Percentiles rank a stretch among this genome's conserved stretches.
Conservation (phyloP, 2,797 vertebrate genomes). For the Nannoperca obscura region DNA sequence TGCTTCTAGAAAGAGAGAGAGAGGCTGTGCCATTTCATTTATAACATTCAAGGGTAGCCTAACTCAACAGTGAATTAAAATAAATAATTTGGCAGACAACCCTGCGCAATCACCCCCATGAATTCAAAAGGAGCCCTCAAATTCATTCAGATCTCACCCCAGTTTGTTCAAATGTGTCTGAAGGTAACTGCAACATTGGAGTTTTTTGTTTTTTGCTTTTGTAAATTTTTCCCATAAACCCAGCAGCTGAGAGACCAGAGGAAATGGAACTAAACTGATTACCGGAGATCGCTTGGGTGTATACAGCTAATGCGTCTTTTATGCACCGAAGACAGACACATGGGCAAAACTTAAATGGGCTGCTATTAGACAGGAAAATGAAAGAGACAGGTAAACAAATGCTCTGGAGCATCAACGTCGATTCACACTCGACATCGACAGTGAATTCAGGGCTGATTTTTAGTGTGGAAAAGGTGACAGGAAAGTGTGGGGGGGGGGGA, state of each 20-base stretch:
- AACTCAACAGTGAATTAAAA: neutral
- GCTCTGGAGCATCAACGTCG: neutral
- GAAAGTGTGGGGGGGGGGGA: conserved; percentile 14
- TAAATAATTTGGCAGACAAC: neutral
- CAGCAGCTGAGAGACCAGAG: conserved; percentile 8
- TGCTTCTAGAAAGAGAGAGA: neutral
- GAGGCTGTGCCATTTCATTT: conserved; percentile 1
- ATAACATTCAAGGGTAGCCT: neutral
- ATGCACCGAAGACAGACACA: conserved; percentile 6
- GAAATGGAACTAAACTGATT: conserved; percentile 59
- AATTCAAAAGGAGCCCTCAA: neutral
- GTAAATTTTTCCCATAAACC: conserved; percentile 22
- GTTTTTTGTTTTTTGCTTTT: conserved; percentile 9
- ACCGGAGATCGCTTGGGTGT: conserved; percentile 20
- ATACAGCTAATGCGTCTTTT: conserved; percentile 27
- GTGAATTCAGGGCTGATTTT: conserved; percentile 1
- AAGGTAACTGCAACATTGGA: neutral
- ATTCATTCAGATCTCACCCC: neutral
- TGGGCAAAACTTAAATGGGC: conserved; percentile 15
- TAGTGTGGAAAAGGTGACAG: conserved; percentile 17
- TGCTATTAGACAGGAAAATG: neutral
- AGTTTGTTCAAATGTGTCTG: neutral
- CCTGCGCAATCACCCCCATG: neutral
- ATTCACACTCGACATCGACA: too few species aligned
- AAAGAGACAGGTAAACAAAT: conserved; percentile 9